Base-by-base conservation (phyloP, 1,140 invertebrate species). In the Dendrolimus kikuchii region DNA sequence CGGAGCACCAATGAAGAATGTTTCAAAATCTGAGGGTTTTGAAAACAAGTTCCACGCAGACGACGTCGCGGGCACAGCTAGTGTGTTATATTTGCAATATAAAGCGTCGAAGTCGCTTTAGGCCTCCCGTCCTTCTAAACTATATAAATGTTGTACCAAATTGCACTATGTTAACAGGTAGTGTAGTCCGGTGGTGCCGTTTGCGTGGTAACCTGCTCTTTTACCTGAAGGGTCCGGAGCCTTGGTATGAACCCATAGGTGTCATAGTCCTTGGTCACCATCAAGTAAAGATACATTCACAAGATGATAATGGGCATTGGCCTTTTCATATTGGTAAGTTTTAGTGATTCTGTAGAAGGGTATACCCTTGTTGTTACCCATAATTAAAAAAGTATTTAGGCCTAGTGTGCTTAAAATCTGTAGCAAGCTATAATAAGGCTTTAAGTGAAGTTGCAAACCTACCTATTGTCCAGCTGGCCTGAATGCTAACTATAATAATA, bases 191-290 rank as follows among this genome's bases (percentile, higher is more conserved):
- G 79, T 98, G 95, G 94, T 98, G 96, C 88, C 91, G 96, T 55
- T 89, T 99, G 10, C 90, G 95, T 70, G 97, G 97, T 51, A 98
- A 98, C 88, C 87, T 98, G 4, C 86, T 99, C 48, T 98, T 99
- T 89, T 98, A 98, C 86, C 93, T 98, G 79, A 98, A 98, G 84
- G 94, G 93, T 38, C 91, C 93, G 60, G 95, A 98, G 80, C 93
- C 93, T 73, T 95, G 92, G 91, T 95, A 95, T 6, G 94, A 97
- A 60, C 95, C 96, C 1, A 80, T 93, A 44, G 96, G 96, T 5
- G 92, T 98, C 2, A 92, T 98, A 66, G 92, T 98, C 45, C 85
- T 98, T 51, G 95, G 97, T 77, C 92, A 96, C 66, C 97, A 95
- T 80, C 88, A 91, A 43, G 89, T 89, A 51, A 77, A 86, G 44